Evolutionary conservation across 2,113 vertebrate genomes (phyloP).

Genomic region (Sebastes fasciatus): DNA sequence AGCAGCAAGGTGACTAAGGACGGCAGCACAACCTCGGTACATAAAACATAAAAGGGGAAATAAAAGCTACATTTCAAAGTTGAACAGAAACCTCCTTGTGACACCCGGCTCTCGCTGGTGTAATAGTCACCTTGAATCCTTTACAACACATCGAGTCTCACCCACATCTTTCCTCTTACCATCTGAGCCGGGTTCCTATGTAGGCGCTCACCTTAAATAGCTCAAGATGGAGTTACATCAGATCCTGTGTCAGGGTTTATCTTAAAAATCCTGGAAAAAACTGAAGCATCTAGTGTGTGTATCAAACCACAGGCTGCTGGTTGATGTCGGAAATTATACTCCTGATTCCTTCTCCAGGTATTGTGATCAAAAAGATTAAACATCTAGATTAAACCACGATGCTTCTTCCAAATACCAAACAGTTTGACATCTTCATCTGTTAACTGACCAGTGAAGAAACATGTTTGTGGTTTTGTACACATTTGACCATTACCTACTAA

Average conservation of each 20-base stretch:
- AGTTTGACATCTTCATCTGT: background rate
- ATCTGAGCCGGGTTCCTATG: slow-evolving; percentile 45
- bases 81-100: slow-evolving; percentile 14
- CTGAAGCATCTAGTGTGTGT: background rate
- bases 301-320: background rate
- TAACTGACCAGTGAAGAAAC: background rate
- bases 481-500: background rate
- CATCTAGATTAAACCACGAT: background rate
- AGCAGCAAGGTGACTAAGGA: slow-evolving; percentile 1
- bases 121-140: slow-evolving; percentile 10
- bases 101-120: slow-evolving; percentile 1
- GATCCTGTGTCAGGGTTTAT: slow-evolving; percentile 21
- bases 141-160: slow-evolving; percentile 15
- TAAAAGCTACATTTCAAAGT: background rate
- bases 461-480: background rate
- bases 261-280: slow-evolving; percentile 14
- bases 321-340: background rate
- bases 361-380: background rate
- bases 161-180: slow-evolving; percentile 43
- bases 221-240: slow-evolving; percentile 47
- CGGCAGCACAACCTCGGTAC: background rate
- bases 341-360: background rate
- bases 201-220: slow-evolving; percentile 62
- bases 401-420: background rate
- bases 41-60: background rate